These are phyloP conservation scores for Passer domesticus DNA, from an alignment of 2,113 vertebrate species.

Conservation along the genomic window DNA sequence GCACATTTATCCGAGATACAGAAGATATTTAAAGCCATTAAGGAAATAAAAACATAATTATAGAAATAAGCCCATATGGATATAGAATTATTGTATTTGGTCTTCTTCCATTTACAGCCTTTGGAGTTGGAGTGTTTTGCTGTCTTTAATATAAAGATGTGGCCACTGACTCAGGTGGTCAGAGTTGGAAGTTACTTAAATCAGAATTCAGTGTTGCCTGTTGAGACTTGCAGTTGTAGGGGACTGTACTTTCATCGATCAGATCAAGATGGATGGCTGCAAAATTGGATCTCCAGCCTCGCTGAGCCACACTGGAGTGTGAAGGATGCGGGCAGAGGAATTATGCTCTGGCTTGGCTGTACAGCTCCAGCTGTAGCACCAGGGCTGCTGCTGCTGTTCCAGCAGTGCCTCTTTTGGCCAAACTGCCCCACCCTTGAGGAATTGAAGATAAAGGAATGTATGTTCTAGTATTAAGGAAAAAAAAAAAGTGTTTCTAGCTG, in stretches of 20 bases:
- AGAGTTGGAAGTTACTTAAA: neutral
- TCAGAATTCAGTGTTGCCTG: neutral
- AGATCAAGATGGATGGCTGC: constrained; percentile 8
- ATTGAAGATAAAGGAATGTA: neutral
- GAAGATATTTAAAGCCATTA: neutral
- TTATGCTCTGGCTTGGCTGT: neutral
- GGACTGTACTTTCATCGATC: neutral
- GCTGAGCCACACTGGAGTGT: neutral
- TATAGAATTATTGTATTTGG: neutral
- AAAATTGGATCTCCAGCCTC: neutral
- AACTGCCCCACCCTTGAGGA: neutral
- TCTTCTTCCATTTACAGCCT: neutral
- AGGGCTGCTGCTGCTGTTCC: neutral
- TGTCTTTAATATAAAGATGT: neutral
- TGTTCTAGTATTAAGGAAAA: neutral
- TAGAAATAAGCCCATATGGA: neutral
- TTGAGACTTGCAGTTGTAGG: neutral
- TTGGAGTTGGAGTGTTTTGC: neutral
- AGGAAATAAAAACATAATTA: neutral
- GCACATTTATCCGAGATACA: neutral
- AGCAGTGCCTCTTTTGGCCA: neutral
- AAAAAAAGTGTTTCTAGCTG: neutral
- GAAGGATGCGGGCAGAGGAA: neutral
- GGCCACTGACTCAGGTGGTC: neutral
- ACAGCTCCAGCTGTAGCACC: neutral